A percentile compares a stretch with the other conserved stretches of the same genome.
phyloP scores from a whole-genome alignment of 1,140 invertebrate species.

The Hesperophylax magnus region DNA sequence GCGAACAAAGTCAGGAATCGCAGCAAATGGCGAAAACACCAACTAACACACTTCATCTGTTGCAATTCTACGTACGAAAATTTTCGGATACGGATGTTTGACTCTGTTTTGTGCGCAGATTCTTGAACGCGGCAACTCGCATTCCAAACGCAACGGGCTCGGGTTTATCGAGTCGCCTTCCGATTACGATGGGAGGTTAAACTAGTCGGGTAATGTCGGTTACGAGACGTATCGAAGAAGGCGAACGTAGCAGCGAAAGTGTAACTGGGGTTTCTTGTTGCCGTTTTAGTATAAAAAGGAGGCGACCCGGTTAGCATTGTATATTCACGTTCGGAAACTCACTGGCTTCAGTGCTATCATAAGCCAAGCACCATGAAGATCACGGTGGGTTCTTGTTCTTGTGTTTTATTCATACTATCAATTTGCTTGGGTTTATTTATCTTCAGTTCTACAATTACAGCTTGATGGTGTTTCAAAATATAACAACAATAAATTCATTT shows the following conservation, averaged over 20 bases:
- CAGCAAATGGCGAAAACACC: constrained; percentile 12
- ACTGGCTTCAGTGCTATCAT: constrained; percentile 70
- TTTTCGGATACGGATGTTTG: constrained; percentile 56
- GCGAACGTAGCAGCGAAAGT: constrained; percentile 69
- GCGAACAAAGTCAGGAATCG: not conserved
- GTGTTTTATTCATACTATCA: not conserved
- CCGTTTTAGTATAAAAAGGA: constrained; percentile 68
- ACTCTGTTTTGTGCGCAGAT: constrained; percentile 17
- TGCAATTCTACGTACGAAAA: constrained; percentile 44
- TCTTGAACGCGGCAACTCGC: not conserved
- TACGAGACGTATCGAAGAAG: constrained; percentile 54
- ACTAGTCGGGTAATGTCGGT: constrained; percentile 23
- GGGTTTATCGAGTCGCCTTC: constrained; percentile 5
- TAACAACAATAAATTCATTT: no score
- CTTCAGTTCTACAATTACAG: no score
- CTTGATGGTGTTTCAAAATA: no score
- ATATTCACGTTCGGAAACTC: constrained; percentile 71
- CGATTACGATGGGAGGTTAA: constrained; percentile 36
- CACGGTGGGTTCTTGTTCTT: constrained; percentile 64
- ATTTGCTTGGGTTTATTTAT: no score
- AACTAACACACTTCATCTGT: constrained; percentile 19
- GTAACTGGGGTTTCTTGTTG: constrained; percentile 67
- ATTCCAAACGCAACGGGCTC: constrained; percentile 34
- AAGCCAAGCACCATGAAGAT: constrained; percentile 70
- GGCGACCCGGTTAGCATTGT: constrained; percentile 59